Base-by-base conservation (phyloP, 1,140 invertebrate genomes). In the Conus ventricosus region DNA sequence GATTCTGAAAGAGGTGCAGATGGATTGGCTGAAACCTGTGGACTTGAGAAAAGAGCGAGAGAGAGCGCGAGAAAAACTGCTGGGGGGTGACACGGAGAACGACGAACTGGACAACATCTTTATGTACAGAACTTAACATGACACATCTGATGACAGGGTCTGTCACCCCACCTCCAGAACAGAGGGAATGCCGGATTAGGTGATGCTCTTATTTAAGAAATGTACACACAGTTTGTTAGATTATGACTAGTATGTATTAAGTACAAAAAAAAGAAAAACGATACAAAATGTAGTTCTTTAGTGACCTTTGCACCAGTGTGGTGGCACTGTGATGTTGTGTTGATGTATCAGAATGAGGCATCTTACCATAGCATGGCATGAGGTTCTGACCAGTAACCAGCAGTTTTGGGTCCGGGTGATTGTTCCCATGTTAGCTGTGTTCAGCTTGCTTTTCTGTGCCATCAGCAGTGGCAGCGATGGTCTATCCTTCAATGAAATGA, bases 41-140 rank as follows among this genome's bases (percentile, higher is more conserved):
- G 84, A 85, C 71, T 55, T 85, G 63, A 71, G 84, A 39, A 54
- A 85, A 53, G 71, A 85, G 71, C 60, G 63, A 51, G 27, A 85
- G 53, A 25, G 20, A 71, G 84, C 84, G 6, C 63, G 54, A 23
- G 8, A n/a, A 51, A 10, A 6, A 5, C 83, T 75, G 63, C 25
- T 71, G 15, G 60, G 60, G 27, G 71, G 23, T 11, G 53, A 67
- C 63, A 17, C 20, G 1, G 84, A 71, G 11, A 54, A 53, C 0
- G 84, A 85, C 23, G 84, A 85, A 75, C 63, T 85, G 51, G 84
- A 85, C 63, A 85, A 85, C 39, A 85, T 85, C 53, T 85, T 54
- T 20, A 23, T 85, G 84, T 85, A 85, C 84, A 81, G 15, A 54
- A 81, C 80, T 20, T 81, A 23, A 81, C 13, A 54, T 8, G 11